Evolutionary conservation across 2,888 invertebrate genomes (phyloP).

Genomic region (Temnothorax rugatulus): DNA sequence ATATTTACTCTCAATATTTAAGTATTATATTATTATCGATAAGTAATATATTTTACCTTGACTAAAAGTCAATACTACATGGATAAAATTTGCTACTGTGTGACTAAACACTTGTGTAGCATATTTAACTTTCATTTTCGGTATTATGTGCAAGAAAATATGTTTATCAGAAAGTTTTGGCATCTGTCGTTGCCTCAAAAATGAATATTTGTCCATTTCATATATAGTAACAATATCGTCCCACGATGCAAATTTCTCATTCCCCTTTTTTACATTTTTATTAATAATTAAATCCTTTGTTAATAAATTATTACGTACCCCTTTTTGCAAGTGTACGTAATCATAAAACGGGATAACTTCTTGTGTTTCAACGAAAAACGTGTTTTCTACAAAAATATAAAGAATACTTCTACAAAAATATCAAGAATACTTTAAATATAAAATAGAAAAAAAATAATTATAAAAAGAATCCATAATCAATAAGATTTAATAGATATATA

Average conservation of each 20-base stretch:
- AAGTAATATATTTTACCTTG: too few species aligned
- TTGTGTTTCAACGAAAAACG: not conserved
- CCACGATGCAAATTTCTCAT: conserved; percentile 20
- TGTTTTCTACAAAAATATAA: conserved; percentile 16
- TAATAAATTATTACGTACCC: too few species aligned
- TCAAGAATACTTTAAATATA: not conserved
- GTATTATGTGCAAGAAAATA: not conserved
- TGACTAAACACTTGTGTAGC: not conserved
- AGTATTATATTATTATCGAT: too few species aligned
- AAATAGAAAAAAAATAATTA: not conserved
- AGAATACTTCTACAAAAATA: not conserved
- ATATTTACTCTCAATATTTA: too few species aligned
- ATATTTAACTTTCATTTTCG: conserved; percentile 44
- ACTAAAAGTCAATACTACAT: not conserved
- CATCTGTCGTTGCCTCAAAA: not conserved
- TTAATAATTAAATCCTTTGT: too few species aligned
- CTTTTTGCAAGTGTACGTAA: too few species aligned
- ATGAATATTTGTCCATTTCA: conserved; percentile 34
- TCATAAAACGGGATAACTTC: conserved; percentile 17
- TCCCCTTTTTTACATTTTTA: too few species aligned
- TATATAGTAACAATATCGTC: conserved; percentile 19
- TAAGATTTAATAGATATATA: too few species aligned
- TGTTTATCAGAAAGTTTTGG: conserved; percentile 30
- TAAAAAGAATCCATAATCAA: not conserved
- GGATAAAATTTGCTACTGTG: conserved; percentile 2